phyloP scores from a whole-genome alignment of 2,113 vertebrate species.

The Dasyornis broadbenti region DNA sequence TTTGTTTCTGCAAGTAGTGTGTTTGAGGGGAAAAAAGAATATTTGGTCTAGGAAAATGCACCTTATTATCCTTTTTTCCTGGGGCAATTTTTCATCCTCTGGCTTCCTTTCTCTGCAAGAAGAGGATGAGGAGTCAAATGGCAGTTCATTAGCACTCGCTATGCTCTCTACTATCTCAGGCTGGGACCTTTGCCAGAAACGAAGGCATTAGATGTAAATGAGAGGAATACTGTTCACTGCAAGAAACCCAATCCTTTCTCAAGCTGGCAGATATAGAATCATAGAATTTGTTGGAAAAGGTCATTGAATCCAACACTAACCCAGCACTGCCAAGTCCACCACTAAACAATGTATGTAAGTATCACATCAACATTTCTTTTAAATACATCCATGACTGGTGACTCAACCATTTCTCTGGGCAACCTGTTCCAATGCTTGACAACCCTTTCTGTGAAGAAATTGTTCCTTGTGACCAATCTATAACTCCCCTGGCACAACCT shows the following conservation, averaged over 20 bases:
- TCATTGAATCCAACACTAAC: not conserved
- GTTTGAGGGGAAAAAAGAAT: not conserved
- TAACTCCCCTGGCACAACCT: not conserved
- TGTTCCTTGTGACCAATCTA: not conserved
- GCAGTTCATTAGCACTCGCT: not conserved
- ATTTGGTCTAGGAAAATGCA: not conserved
- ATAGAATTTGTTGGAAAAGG: not conserved
- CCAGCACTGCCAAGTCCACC: not conserved
- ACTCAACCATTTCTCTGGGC: not conserved
- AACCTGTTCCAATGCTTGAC: not conserved
- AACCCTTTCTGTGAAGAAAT: not conserved
- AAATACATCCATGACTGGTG: not conserved
- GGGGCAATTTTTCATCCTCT: not conserved
- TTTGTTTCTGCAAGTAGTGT: not conserved
- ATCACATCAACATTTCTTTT: not conserved
- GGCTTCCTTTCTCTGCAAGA: not conserved
- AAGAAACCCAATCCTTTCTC: not conserved
- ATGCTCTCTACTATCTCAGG: not conserved
- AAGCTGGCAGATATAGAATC: not conserved
- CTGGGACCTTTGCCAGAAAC: conserved; percentile 10
- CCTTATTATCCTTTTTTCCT: not conserved
- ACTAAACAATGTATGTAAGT: not conserved
- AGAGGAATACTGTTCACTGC: not conserved
- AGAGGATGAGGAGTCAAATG: not conserved
- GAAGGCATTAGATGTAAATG: not conserved